Evolutionary conservation across 2,113 vertebrate species (phyloP), one percentile per base, ranked within the genome.

Genomic region (Peromyscus maniculatus): DNA sequence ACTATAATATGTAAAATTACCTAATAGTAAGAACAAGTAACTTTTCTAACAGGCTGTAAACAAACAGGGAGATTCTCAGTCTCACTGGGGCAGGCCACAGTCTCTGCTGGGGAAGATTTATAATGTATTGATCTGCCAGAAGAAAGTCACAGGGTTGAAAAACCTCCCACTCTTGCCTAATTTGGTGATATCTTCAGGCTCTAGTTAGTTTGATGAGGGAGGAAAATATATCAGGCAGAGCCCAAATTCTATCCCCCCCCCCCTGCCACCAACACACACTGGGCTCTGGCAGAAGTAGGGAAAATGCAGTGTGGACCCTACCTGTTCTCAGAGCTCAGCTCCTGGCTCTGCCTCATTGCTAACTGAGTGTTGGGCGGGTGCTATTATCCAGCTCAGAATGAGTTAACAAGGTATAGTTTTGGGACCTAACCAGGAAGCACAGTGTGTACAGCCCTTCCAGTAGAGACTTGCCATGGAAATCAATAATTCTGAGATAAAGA

Each of bases 221-320:
- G 31, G 24, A 74, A 33, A 78, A 59, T 78, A 33, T 26, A 62
- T 64, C 28, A 55, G 72, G 72, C 13, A 33, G n/a, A 16, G 22
- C 4, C 49, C 33, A 71, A 87, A 19, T 12, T 8, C 31, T 22
- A 0, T 1, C 1, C 12, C 21, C 1, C 19, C 33, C 33, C 36
- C 36, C 39, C 39, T n/a, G n/a, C n/a, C n/a, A n/a, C n/a, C 7
- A 0, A 11, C n/a, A 22, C 21, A 39, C 15, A 2, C 59, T 66
- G 52, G 75, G 39, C 31, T 39, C n/a, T 46, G 6, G 74, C 43
- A 49, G 36, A 43, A 72, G 43, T 7, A 24, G 36, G 24, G 0
- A 16, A 0, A 43, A 17, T 1, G 4, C 36, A 59, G 62, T 59
- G n/a, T 36, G 26, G 46, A 24, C 17, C 7, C 84, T 24, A 39